Evolutionary conservation across 2,113 vertebrate species (phyloP).

Genomic region (Campylomormyrus tamandua): DNA sequence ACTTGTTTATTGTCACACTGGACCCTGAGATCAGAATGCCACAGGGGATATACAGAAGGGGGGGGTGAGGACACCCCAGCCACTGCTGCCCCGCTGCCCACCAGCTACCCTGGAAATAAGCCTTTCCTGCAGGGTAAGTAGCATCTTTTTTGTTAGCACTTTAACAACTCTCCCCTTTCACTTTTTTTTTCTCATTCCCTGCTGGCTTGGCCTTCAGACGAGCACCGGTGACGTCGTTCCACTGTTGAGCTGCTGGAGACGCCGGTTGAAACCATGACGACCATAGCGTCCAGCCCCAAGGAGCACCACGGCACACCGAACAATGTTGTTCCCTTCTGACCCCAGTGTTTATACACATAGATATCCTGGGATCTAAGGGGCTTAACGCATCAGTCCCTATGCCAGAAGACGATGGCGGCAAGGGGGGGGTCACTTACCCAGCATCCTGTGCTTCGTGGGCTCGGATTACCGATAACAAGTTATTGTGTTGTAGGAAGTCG

Average conservation of each 20-base stretch:
- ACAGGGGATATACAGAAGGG: neutral
- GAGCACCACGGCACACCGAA: neutral
- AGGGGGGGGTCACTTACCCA: constrained; percentile 68
- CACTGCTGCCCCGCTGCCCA: neutral
- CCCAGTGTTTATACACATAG: neutral
- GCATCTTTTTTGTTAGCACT: neutral
- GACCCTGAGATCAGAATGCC: neutral
- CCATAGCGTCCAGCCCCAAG: neutral
- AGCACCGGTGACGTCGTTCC: neutral
- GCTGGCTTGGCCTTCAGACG: neutral
- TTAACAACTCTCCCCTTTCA: neutral
- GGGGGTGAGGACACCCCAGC: neutral
- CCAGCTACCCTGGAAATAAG: neutral
- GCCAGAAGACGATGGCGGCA: neutral
- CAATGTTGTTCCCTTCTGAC: neutral
- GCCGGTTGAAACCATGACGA: neutral
- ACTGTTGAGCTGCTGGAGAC: neutral
- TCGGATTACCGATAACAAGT: constrained; percentile 97
- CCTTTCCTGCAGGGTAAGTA: neutral
- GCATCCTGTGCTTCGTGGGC: constrained; percentile 98
- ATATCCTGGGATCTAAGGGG: neutral
- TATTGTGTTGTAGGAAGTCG: constrained; percentile 99
- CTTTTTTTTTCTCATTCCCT: neutral
- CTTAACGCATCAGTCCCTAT: neutral
- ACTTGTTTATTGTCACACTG: neutral